A percentile compares a stretch with the other conserved stretches of the same genome.
Evolutionary conservation across 2,888 invertebrate species (phyloP).

Genomic region (Megaustenia siamemsis): DNA sequence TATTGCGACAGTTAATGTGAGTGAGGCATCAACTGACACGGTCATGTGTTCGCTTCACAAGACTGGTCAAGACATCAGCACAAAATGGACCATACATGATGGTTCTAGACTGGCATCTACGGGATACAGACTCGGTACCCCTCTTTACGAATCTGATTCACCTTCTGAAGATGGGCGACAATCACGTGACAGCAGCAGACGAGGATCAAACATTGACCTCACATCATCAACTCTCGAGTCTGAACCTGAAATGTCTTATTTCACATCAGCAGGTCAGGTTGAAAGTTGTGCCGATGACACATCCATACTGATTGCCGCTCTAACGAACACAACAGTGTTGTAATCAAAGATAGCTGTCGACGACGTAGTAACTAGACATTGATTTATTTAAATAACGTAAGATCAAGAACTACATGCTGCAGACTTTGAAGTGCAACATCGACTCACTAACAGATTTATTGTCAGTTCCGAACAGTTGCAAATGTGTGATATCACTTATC

Average conservation of each 20-base stretch:
- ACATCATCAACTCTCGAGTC: conserved; percentile 5
- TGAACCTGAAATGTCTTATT: not conserved
- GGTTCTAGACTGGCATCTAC: not conserved
- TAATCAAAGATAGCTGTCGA: no score
- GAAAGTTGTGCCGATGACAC: conserved; percentile 13
- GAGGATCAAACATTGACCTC: conserved; percentile 35
- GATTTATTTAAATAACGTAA: no score
- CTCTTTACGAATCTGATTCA: conserved; percentile 40
- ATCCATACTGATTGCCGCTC: conserved; percentile 23
- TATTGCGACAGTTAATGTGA: not conserved
- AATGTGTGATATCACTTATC: no score
- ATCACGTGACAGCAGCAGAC: conserved; percentile 24
- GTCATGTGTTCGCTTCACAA: not conserved
- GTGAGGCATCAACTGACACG: not conserved
- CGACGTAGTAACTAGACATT: no score
- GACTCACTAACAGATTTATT: no score
- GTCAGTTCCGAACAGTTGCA: no score
- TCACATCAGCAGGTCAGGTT: not conserved
- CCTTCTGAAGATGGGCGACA: conserved; percentile 40
- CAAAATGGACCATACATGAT: not conserved
- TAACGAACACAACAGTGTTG: conserved; percentile 23
- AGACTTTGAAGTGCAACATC: no score
- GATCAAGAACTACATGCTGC: no score
- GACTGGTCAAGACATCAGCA: not conserved
- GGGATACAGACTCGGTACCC: conserved; percentile 5